These are phyloP conservation scores for Nipponacmea schrenckii DNA, from an alignment of 2,888 invertebrate species.

Conservation along the genomic window DNA sequence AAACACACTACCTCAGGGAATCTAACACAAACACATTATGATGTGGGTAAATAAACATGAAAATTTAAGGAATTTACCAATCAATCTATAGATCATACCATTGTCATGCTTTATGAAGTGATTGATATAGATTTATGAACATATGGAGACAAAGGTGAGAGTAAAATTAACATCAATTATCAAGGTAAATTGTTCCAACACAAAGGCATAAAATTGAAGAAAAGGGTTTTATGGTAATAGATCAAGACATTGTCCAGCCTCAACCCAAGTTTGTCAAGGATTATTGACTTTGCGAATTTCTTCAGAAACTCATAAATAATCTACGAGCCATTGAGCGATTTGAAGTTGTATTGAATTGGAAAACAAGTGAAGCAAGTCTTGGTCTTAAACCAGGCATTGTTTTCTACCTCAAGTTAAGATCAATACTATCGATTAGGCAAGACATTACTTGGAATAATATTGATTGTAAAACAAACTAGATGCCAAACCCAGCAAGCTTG, in stretches of 20 bases:
- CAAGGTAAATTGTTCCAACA: too few relatives aligned
- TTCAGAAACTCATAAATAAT: slow-evolving; percentile 13
- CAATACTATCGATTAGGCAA: background rate
- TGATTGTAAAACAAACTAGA: slow-evolving; percentile 4
- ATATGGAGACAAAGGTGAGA: too few relatives aligned
- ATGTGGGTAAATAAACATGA: too few relatives aligned
- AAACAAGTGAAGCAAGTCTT: slow-evolving; percentile 14
- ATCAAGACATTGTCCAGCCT: slow-evolving; percentile 1
- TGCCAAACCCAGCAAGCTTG: background rate
- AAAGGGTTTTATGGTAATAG: background rate
- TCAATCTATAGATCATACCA: too few relatives aligned
- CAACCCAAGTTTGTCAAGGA: background rate
- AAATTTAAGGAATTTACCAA: too few relatives aligned
- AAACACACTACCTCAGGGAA: too few relatives aligned
- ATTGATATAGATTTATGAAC: too few relatives aligned
- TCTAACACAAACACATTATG: too few relatives aligned
- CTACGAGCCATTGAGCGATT: background rate
- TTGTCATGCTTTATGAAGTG: too few relatives aligned
- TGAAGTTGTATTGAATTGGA: slow-evolving; percentile 6
- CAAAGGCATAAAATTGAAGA: too few relatives aligned
- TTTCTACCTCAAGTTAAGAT: background rate
- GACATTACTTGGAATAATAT: slow-evolving; percentile 4
- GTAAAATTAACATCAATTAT: too few relatives aligned
- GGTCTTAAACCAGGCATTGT: slow-evolving; percentile 5
- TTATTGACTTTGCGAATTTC: background rate